Percentiles rank a stretch among this genome's conserved stretches.
Conservation (phyloP, 2,797 vertebrate genomes). For the Sorex maritimensis region DNA sequence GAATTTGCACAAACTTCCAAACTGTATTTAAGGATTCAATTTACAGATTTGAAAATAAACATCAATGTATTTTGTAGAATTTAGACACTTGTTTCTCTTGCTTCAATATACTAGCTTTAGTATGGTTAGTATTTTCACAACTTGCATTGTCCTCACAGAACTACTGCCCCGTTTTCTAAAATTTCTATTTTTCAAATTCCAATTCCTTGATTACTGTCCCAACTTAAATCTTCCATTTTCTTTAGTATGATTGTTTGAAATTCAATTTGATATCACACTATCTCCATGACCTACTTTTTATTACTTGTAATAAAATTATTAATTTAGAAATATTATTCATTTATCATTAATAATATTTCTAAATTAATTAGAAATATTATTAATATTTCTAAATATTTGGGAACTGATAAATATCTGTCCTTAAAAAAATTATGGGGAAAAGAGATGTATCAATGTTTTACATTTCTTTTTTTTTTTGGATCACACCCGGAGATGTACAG, state of each 20-base stretch:
- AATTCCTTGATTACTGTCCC: not conserved
- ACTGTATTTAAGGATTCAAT: not conserved
- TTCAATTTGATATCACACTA: no score
- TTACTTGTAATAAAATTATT: no score
- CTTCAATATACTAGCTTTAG: not conserved
- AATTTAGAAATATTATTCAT: no score
- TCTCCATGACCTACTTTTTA: no score
- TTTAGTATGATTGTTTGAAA: no score
- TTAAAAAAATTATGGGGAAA: not conserved
- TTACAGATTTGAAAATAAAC: not conserved
- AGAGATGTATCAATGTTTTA: not conserved
- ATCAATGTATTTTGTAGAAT: not conserved
- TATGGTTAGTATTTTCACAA: not conserved
- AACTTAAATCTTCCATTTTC: not conserved
- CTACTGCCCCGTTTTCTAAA: not conserved
- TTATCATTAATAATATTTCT: no score
- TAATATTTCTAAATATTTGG: constrained; percentile 22
- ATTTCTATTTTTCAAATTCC: not conserved
- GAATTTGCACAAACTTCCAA: not conserved
- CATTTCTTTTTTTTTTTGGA: not conserved
- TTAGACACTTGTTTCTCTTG: not conserved
- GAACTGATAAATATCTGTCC: not conserved
- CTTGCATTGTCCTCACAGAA: not conserved
- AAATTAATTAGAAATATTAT: no score
- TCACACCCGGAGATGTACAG: no score